Conservation (phyloP, 2,888 invertebrate species). For the Calameuta idolon region DNA sequence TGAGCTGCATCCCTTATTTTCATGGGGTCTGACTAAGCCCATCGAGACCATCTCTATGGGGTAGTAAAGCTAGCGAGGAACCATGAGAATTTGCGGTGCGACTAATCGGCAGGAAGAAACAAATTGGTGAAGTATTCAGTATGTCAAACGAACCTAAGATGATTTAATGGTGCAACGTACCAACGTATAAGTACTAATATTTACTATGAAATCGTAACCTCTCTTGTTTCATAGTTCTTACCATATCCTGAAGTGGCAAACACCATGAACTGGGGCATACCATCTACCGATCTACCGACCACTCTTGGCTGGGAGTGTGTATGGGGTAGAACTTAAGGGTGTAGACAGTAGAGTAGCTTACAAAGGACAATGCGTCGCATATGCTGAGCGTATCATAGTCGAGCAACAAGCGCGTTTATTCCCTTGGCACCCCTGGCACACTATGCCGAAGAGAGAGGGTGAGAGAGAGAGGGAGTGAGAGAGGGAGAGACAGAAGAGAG, state of each 20-base stretch:
- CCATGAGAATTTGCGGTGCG: neutral
- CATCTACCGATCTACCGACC: neutral
- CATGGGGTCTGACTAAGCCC: neutral
- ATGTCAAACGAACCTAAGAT: neutral
- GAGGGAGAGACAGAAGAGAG: neutral
- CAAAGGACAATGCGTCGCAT: slow-evolving; percentile 53
- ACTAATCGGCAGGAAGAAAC: neutral
- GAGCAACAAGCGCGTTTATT: slow-evolving; percentile 57
- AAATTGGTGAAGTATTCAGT: neutral
- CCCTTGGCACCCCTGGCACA: slow-evolving; percentile 35
- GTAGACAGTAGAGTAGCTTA: neutral
- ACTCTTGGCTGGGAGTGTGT: neutral
- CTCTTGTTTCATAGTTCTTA: neutral
- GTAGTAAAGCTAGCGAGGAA: neutral
- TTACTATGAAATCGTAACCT: neutral
- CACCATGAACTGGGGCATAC: neutral
- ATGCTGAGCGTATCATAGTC: slow-evolving; percentile 55
- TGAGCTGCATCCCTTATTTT: neutral
- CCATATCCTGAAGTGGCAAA: neutral
- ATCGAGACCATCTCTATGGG: neutral
- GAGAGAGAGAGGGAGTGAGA: neutral
- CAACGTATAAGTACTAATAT: neutral
- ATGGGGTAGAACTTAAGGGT: neutral
- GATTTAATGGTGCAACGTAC: neutral
- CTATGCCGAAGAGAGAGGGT: neutral